Base-by-base conservation (phyloP, 2,113 vertebrate genomes). In the Seriola rivoliana region DNA sequence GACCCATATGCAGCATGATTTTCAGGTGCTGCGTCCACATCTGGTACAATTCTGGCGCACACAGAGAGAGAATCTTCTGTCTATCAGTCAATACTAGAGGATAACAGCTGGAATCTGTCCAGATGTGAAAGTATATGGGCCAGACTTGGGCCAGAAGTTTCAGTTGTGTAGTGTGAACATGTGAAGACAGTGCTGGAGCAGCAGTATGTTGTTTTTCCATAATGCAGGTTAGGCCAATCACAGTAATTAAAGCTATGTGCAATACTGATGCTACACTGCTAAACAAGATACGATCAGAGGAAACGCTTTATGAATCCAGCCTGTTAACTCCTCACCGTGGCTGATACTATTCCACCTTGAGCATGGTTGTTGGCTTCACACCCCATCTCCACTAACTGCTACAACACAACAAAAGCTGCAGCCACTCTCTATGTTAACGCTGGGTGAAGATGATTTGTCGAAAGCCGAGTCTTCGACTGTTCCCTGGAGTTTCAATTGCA, bases 401-500 rank as follows among this genome's bases (percentile, higher is more conserved):
- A 8, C 34, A 54, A 19, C 13, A 23, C n/a, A 58, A 34, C 32
- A 21, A 78, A 38, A 32, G 42, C 48, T 52, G 12, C 60, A 7
- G 29, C 10, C 57, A 2, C n/a, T 19, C 44, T 62, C 48, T 14
- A 3, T 60, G 44, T 36, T 14, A 58, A 64, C 4, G 29, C 19
- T 38, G 36, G 11, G 59, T 70, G 52, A 21, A 29, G 11, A 78
- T 73, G 23, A 64, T 54, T 54, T 32, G 52, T 1, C 54, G 25
- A 48, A 17, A n/a, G 19, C 7, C 1, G 16, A 40, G 25, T 42
- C 67, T 50, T 73, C 12, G 6, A n/a, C 16, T 64, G 7, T 40
- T 69, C 2, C 8, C 65, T 42, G 52, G 46, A 23, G 65, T 54
- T 58, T 75, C 69, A 52, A 29, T 52, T 25, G 12, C 44, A 80